Evolutionary conservation across 2,888 invertebrate species (phyloP).

Genomic region (Drosophila recens): DNA sequence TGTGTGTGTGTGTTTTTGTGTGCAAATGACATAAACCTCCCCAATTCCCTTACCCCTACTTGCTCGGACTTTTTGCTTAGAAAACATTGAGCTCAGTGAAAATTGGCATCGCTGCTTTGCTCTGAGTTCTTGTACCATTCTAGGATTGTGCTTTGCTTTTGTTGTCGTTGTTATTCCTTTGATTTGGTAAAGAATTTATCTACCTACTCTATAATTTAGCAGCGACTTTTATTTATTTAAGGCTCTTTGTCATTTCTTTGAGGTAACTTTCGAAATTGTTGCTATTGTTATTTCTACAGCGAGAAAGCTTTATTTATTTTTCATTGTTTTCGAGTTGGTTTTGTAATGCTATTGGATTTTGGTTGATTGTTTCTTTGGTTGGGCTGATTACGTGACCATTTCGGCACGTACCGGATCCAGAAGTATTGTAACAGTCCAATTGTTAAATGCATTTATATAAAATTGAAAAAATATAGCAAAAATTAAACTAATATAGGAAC

Average conservation of each 20-base stretch:
- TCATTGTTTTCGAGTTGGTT: conserved; percentile 28
- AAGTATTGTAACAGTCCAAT: background rate
- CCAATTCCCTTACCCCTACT: conserved; percentile 22
- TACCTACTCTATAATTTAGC: conserved; percentile 53
- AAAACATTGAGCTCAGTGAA: conserved; percentile 55
- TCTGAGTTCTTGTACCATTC: conserved; percentile 21
- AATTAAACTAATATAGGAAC: background rate
- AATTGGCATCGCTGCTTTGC: conserved; percentile 66
- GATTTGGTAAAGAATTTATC: conserved; percentile 23
- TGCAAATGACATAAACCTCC: conserved; percentile 66
- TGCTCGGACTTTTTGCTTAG: conserved; percentile 36
- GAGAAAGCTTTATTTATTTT: conserved; percentile 20
- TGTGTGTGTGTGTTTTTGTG: conserved; percentile 23
- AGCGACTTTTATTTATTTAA: conserved; percentile 73
- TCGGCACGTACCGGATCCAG: conserved; percentile 21
- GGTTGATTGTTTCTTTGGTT: conserved; percentile 39
- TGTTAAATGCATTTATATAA: background rate
- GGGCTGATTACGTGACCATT: conserved; percentile 54
- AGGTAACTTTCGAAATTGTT: conserved; percentile 36
- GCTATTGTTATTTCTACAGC: conserved; percentile 4
- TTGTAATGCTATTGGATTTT: conserved; percentile 22
- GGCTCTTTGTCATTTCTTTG: conserved; percentile 52
- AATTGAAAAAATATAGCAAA: background rate
- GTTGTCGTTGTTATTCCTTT: conserved; percentile 44
- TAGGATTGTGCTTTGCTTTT: conserved; percentile 33